Evolutionary conservation across 2,888 invertebrate species (phyloP).

Genomic region (Dioctria linearis): DNA sequence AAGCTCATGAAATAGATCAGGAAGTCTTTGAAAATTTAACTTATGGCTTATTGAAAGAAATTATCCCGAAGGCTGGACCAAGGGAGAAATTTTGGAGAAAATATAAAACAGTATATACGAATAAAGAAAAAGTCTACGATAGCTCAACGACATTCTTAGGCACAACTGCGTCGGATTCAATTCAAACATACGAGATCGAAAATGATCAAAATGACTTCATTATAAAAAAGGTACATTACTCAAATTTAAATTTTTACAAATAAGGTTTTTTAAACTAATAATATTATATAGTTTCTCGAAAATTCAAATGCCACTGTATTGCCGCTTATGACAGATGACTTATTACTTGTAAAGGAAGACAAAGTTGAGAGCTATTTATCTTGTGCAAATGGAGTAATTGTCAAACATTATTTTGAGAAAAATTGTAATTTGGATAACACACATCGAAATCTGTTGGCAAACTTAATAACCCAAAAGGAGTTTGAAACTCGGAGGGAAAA

Average conservation of each 20-base stretch:
- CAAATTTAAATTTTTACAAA: not conserved
- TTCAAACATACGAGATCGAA: too few species aligned
- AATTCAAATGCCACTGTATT: constrained; percentile 1
- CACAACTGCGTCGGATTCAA: too few species aligned
- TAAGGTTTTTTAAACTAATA: not conserved
- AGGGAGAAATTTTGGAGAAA: constrained; percentile 17
- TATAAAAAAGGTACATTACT: too few species aligned
- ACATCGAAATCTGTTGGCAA: constrained; percentile 27
- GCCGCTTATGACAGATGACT: not conserved
- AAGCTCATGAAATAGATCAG: too few species aligned
- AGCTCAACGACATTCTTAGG: too few species aligned
- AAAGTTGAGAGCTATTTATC: constrained; percentile 11
- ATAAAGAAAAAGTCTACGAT: too few species aligned
- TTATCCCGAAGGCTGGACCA: constrained; percentile 28
- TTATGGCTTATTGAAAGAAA: not conserved
- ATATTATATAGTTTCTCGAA: not conserved
- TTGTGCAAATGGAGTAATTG: constrained; percentile 16
- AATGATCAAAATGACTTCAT: too few species aligned
- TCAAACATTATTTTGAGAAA: constrained; percentile 21
- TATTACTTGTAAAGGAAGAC: not conserved
- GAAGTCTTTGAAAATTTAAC: too few species aligned
- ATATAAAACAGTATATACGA: not conserved
- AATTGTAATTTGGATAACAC: constrained; percentile 5
- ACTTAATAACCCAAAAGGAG: not conserved
- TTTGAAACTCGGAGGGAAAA: constrained; percentile 6